Evolutionary conservation across 1,140 invertebrate species (phyloP).

Genomic region (Hyposmocoma kahamanoa): DNA sequence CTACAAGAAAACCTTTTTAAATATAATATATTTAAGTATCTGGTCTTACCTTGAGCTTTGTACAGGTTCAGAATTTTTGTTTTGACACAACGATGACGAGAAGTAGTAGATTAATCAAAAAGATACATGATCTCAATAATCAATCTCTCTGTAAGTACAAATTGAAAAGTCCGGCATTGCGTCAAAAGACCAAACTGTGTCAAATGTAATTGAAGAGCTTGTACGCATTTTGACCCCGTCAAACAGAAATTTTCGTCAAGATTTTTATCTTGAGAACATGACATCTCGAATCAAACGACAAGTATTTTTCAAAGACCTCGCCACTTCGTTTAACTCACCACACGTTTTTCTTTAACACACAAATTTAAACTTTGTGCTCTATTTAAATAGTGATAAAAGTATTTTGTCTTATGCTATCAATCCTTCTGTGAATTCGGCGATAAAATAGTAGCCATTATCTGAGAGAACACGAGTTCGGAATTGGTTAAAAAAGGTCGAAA

Average conservation of each 20-base stretch:
- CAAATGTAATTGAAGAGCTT: constrained; percentile 60
- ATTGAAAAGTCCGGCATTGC: constrained; percentile 19
- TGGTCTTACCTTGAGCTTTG: too few relatives aligned
- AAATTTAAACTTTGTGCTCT: constrained; percentile 21
- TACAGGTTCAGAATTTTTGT: too few relatives aligned
- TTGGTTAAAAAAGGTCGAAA: constrained; percentile 66
- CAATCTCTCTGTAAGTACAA: constrained; percentile 21
- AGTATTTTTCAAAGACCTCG: constrained; percentile 51
- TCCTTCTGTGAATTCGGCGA: constrained; percentile 37
- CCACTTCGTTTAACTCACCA: constrained; percentile 28
- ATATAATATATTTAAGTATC: too few relatives aligned
- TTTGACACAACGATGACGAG: not conserved
- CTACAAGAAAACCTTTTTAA: too few relatives aligned
- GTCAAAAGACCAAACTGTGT: constrained; percentile 37
- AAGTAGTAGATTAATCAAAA: constrained; percentile 30
- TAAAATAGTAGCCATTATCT: constrained; percentile 63
- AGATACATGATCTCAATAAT: constrained; percentile 42
- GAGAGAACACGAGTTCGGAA: constrained; percentile 64
- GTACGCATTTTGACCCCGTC: constrained; percentile 59
- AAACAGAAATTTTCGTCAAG: constrained; percentile 62
- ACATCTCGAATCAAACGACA: constrained; percentile 66
- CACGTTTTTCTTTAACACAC: constrained; percentile 11
- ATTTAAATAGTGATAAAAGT: not conserved
- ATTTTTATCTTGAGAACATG: constrained; percentile 57
- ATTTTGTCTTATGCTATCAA: constrained; percentile 1